Conservation (phyloP, 2,113 vertebrate species). For the Dipodomys merriami region DNA sequence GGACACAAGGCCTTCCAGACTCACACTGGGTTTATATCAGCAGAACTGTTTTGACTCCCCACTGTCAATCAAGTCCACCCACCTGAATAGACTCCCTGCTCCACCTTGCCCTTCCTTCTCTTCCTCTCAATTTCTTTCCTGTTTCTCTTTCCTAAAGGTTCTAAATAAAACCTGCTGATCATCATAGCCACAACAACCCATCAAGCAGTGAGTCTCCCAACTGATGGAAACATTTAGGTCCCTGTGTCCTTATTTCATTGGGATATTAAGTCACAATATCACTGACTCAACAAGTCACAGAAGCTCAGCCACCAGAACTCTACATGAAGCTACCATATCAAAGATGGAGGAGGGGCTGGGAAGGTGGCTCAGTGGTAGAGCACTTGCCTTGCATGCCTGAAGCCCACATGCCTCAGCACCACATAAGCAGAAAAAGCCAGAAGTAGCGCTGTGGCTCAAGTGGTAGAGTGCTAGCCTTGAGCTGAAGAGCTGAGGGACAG, state of each 20-base stretch:
- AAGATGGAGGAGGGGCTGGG: neutral
- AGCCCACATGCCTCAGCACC: no score
- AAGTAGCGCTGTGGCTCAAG: no score
- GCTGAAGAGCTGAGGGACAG: no score
- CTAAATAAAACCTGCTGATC: constrained; percentile 9
- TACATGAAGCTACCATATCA: neutral
- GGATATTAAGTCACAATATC: neutral
- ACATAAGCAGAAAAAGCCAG: no score
- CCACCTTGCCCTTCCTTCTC: neutral
- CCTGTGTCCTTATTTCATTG: neutral
- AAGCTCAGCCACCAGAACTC: neutral
- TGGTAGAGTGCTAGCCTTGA: no score
- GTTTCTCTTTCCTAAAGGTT: neutral
- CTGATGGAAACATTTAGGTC: neutral
- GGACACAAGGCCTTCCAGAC: neutral
- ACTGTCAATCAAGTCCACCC: neutral
- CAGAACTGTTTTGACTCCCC: neutral
- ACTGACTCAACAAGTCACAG: neutral
- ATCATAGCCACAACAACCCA: neutral
- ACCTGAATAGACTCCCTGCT: neutral
- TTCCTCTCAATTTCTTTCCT: neutral
- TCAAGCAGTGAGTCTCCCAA: neutral
- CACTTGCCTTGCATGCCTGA: no score
- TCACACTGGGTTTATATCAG: neutral
- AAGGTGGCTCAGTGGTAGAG: no score